Conservation (phyloP, 2,888 invertebrate species). For the Tineola bisselliella region DNA sequence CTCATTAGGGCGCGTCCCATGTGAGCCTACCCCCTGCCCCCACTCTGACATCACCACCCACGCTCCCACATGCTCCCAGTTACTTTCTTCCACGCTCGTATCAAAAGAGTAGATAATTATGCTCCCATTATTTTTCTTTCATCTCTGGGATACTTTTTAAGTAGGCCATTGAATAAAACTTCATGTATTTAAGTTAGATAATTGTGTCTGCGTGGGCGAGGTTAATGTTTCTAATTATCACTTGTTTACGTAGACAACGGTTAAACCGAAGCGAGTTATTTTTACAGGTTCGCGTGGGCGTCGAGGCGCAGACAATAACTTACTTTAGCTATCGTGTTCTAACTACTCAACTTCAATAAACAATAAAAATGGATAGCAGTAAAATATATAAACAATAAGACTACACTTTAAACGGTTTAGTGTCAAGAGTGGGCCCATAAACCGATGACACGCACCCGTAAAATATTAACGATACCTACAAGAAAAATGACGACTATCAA, state of each 20-base stretch:
- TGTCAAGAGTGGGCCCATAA: slow-evolving; percentile 65
- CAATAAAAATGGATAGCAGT: slow-evolving; percentile 24
- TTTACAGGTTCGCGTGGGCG: neutral
- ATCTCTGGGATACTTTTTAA: neutral
- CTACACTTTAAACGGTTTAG: slow-evolving; percentile 65
- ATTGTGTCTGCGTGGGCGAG: neutral
- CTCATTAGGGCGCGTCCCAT: slow-evolving; percentile 68
- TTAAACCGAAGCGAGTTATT: neutral
- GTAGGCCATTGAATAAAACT: neutral
- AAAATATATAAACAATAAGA: slow-evolving; percentile 67
- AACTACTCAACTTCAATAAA: slow-evolving; percentile 2
- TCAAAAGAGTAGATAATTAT: slow-evolving; percentile 11
- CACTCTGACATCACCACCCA: slow-evolving; percentile 24
- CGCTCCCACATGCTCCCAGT: slow-evolving; percentile 24
- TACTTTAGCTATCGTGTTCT: neutral
- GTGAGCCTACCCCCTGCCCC: slow-evolving; percentile 55
- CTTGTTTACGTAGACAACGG: neutral
- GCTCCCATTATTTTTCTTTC: slow-evolving; percentile 12
- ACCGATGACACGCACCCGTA: slow-evolving; percentile 65
- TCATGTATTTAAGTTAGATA: neutral
- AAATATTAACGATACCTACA: slow-evolving; percentile 66
- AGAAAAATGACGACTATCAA: slow-evolving; percentile 66
- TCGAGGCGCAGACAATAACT: slow-evolving; percentile 2
- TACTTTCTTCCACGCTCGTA: neutral
- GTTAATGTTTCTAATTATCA: neutral